Evolutionary conservation across 2,797 vertebrate genomes (phyloP).

Genomic region (Melanitta fusca): DNA sequence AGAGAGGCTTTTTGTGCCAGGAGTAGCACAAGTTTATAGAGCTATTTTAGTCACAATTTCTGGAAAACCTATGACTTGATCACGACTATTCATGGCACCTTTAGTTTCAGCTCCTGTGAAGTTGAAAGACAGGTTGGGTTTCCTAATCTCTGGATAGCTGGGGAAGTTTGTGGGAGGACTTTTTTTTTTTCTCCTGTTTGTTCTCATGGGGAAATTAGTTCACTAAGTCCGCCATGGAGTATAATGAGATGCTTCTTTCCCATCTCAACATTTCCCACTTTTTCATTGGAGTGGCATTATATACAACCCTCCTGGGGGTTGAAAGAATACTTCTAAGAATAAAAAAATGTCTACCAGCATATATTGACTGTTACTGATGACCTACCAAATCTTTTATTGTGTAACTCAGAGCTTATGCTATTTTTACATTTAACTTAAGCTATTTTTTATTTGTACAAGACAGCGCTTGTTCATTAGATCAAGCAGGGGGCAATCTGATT

Average conservation of each 20-base stretch:
- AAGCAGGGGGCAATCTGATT: background rate
- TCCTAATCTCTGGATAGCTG: background rate
- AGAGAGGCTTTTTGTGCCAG: conserved; percentile 7
- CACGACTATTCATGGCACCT: conserved; percentile 31
- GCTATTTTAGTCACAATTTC: conserved; percentile 50
- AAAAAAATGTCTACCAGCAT: background rate
- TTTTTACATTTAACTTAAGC: background rate
- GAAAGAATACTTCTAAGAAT: background rate
- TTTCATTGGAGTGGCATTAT: background rate
- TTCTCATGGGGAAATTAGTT: conserved; percentile 5
- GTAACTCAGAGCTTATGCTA: background rate
- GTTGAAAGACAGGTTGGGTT: conserved; percentile 54
- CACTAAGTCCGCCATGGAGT: background rate
- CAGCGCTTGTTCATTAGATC: background rate
- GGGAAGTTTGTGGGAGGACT: background rate
- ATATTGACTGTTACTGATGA: background rate
- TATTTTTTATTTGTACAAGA: background rate
- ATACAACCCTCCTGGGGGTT: background rate
- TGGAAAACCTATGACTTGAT: conserved; percentile 40
- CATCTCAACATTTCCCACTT: background rate
- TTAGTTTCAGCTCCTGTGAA: conserved; percentile 38
- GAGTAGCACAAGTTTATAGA: background rate
- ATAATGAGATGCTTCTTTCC: background rate
- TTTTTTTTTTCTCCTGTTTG: background rate
- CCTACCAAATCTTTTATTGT: background rate